Evolutionary conservation across 2,113 vertebrate genomes (phyloP), one percentile per base, ranked within the genome.

Genomic region (Notiomystis cincta): DNA sequence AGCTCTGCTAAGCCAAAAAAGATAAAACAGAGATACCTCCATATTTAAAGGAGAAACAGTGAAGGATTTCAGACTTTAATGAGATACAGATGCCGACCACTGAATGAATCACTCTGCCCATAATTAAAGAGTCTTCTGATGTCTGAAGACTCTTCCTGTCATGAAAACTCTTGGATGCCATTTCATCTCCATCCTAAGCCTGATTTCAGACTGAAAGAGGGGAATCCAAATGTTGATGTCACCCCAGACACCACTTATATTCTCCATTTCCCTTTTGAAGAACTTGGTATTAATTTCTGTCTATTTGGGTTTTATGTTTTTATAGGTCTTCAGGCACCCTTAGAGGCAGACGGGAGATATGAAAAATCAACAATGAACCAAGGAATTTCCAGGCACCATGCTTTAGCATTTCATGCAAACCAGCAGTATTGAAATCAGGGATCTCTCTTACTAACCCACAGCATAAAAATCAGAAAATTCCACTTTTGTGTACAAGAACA

Each of bases 91-190:
- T 98, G 98, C 97, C 24, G 97, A 97, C 97, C 97, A 97, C 97
- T 96, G 98, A 98, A 98, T 98, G 98, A 98, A 98, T 98, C 97
- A 98, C 96, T 97, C 95, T 93, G 97, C 96, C 97, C 97, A 84
- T 95, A 97, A 93, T 96, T 96, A 98, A 96, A 95, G 97, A 96
- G 97, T 96, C 97, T 96, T 98, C 98, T 98, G 98, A 98, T 98
- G 98, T 98, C 98, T 98, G 98, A 98, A 97, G 95, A 91, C 96
- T 98, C 97, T 97, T 98, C 98, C 97, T 98, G 98, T 98, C 97
- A 98, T 98, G 98, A 97, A 98, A 98, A 98, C 96, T 97, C 97
- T 97, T 96, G 98, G 97, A 98, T 97, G 95, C 97, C 97, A 98
- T 98, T 98, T 98, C 97, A 97, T 98, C 97, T 96, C 98, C 97